Evolutionary conservation across 2,888 invertebrate species (phyloP).

Genomic region (Mythimna vitellina): DNA sequence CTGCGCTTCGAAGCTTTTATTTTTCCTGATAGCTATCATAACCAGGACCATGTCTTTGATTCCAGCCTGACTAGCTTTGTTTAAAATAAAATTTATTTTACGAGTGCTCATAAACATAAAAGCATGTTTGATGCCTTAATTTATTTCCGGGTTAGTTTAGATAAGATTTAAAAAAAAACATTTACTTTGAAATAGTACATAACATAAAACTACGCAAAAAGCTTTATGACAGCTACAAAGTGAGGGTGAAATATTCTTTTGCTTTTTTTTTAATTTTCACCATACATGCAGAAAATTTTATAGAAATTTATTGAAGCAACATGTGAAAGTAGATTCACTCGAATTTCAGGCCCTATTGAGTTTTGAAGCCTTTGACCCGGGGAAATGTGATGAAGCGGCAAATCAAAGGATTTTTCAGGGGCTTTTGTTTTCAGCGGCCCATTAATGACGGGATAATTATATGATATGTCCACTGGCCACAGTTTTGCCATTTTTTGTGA

Average conservation of each 20-base stretch:
- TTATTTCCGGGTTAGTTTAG: slow-evolving; percentile 40
- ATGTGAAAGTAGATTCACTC: slow-evolving; percentile 70
- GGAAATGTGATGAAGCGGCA: slow-evolving; percentile 87
- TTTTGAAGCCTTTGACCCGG: slow-evolving; percentile 82
- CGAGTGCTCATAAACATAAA: slow-evolving; percentile 48
- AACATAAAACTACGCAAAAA: slow-evolving; percentile 7
- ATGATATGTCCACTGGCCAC: slow-evolving; percentile 75
- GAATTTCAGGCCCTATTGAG: slow-evolving; percentile 85
- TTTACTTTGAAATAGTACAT: not conserved
- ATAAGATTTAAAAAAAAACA: not conserved
- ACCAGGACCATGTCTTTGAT: slow-evolving; percentile 20
- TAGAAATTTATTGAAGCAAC: slow-evolving; percentile 66
- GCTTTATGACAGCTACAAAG: not conserved
- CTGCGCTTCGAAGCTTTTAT: not conserved
- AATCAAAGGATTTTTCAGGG: slow-evolving; percentile 87
- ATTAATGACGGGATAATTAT: slow-evolving; percentile 81
- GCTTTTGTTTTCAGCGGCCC: slow-evolving; percentile 80
- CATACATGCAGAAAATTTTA: slow-evolving; percentile 57
- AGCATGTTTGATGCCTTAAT: slow-evolving; percentile 30
- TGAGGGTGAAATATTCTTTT: not conserved
- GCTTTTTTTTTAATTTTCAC: slow-evolving; percentile 42
- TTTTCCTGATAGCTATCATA: not conserved
- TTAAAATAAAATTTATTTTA: slow-evolving; percentile 46
- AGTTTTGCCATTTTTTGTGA: slow-evolving; percentile 57
- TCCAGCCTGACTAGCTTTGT: slow-evolving; percentile 6